Evolutionary conservation across 1,140 invertebrate genomes (phyloP).

Genomic region (Steinernema khuongi): DNA sequence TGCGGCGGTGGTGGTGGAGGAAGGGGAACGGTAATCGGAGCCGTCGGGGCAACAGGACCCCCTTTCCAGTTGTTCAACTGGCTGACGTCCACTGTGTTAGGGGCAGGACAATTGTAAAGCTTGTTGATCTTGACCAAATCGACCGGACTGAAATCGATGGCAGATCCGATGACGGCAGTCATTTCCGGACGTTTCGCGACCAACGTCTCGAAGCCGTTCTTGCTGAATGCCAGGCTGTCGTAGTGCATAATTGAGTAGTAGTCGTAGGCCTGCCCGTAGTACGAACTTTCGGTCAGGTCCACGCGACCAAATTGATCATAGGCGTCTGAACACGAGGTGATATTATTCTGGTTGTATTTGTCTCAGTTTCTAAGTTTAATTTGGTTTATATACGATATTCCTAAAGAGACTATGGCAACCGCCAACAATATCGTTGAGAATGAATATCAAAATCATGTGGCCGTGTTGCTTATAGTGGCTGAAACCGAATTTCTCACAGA

Average conservation of each 20-base stretch:
- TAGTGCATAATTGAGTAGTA: conserved; percentile 44
- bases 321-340: conserved; percentile 40
- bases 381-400: too few species aligned
- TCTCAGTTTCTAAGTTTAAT: too few species aligned
- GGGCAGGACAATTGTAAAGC: conserved; percentile 49
- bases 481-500: background rate
- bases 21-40: background rate
- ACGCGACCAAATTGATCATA: conserved; percentile 54
- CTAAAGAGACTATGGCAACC: too few species aligned
- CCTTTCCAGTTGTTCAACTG: background rate
- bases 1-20: background rate
- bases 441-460: too few species aligned
- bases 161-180: conserved; percentile 54
- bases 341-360: conserved; percentile 11
- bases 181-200: conserved; percentile 51
- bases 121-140: conserved; percentile 53
- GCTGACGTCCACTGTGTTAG: background rate
- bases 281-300: conserved; percentile 49
- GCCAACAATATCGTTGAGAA: too few species aligned
- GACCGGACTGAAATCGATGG: conserved; percentile 55
- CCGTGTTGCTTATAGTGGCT: background rate
- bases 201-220: conserved; percentile 55
- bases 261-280: conserved; percentile 50
- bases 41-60: background rate
- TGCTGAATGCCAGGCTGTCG: conserved; percentile 51